Conservation (phyloP, 2,113 vertebrate species). For the Tautogolabrus adspersus region DNA sequence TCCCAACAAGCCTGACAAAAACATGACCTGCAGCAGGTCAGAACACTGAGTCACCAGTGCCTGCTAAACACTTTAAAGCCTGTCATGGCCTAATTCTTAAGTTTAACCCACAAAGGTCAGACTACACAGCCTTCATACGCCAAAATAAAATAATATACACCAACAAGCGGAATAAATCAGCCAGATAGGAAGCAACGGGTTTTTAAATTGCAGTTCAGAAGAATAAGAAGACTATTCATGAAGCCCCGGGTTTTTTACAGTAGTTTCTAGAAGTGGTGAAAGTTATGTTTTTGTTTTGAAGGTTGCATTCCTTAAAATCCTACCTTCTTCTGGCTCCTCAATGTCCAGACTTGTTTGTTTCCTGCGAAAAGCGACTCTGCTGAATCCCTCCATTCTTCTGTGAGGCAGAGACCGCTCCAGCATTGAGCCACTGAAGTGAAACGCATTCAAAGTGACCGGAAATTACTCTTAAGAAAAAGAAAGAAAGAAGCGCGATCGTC, state of each 20-base stretch:
- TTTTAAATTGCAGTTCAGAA: too few relatives aligned
- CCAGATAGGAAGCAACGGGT: too few relatives aligned
- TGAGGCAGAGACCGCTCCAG: constrained; percentile 24
- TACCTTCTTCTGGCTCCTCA: constrained; percentile 16
- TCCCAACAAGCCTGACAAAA: constrained; percentile 33
- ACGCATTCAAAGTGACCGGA: background rate
- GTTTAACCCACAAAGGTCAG: background rate
- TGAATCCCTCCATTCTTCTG: constrained; percentile 69
- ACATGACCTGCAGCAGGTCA: background rate
- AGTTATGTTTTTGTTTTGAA: too few relatives aligned
- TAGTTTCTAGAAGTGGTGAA: too few relatives aligned
- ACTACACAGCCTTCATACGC: background rate
- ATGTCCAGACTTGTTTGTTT: constrained; percentile 52
- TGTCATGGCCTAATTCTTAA: background rate
- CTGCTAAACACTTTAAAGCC: background rate
- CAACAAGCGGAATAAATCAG: too few relatives aligned
- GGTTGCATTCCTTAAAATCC: constrained; percentile 24
- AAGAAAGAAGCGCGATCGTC: background rate
- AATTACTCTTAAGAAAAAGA: background rate
- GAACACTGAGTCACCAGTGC: constrained; percentile 1
- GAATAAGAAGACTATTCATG: too few relatives aligned
- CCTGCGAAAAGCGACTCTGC: constrained; percentile 73
- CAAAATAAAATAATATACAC: too few relatives aligned
- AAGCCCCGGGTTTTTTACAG: background rate
- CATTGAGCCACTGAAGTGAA: constrained; percentile 36